Evolutionary conservation across 2,888 invertebrate species (phyloP).

Genomic region (Papilio protenor): DNA sequence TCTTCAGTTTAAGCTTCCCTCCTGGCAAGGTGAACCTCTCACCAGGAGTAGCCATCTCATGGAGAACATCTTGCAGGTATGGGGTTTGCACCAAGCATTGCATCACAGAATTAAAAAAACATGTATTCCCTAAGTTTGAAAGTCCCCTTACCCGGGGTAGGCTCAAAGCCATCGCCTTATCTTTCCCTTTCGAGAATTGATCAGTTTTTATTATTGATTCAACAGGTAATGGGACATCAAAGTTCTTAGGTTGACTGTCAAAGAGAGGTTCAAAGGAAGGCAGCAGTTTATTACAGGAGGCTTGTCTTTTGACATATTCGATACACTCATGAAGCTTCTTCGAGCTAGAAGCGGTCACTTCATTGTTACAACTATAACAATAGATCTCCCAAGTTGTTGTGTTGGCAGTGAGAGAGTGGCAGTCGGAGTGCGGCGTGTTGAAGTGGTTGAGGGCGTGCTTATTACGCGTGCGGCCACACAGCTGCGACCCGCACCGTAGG

Average conservation of each 20-base stretch:
- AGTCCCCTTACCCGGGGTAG: constrained; percentile 90
- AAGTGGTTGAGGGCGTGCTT: constrained; percentile 91
- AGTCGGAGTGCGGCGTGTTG: constrained; percentile 89
- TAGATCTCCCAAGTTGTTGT: constrained; percentile 89
- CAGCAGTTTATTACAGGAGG: constrained; percentile 63
- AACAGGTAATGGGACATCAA: constrained; percentile 58
- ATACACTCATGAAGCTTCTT: constrained; percentile 90
- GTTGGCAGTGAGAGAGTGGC: constrained; percentile 89
- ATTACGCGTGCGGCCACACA: constrained; percentile 88
- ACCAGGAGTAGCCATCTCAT: constrained; percentile 87
- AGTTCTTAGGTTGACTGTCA: constrained; percentile 48
- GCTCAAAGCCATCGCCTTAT: constrained; percentile 64
- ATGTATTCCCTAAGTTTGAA: constrained; percentile 97
- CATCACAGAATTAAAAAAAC: constrained; percentile 98
- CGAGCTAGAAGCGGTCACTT: constrained; percentile 85
- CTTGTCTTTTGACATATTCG: constrained; percentile 88
- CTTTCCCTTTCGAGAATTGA: constrained; percentile 64
- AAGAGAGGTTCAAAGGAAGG: constrained; percentile 66
- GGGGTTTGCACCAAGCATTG: constrained; percentile 96
- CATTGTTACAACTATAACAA: constrained; percentile 91
- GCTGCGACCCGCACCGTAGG: constrained; percentile 90
- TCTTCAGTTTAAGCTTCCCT: constrained; percentile 84
- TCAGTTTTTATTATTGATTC: constrained; percentile 63
- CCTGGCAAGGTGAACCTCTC: constrained; percentile 90
- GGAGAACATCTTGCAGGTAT: constrained; percentile 88